Evolutionary conservation across 2,797 vertebrate genomes (phyloP).

Genomic region (Eutrigla gurnardus): DNA sequence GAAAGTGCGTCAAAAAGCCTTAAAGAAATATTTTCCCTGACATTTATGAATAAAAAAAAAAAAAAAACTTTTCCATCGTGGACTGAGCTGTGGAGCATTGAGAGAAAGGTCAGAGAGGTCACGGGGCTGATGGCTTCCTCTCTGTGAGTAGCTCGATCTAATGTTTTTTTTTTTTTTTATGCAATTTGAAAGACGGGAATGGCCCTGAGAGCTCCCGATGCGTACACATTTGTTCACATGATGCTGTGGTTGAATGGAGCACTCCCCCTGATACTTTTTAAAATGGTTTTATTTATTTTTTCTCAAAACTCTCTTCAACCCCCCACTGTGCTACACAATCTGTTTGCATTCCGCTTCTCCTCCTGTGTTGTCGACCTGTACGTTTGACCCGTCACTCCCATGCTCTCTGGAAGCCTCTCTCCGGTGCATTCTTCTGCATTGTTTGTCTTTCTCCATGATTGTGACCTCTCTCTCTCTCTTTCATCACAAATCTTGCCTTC

Average conservation of each 20-base stretch:
- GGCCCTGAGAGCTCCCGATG: constrained; percentile 19
- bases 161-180: background rate
- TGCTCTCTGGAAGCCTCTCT: background rate
- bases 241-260: constrained; percentile 23
- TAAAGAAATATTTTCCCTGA: constrained; percentile 3
- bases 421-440: background rate
- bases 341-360: constrained; percentile 11
- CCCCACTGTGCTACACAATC: constrained; percentile 1
- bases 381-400: constrained; percentile 17
- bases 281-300: background rate
- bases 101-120: constrained; percentile 26
- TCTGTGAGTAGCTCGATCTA: background rate
- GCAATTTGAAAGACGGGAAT: constrained; percentile 30
- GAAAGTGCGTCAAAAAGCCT: constrained; percentile 13
- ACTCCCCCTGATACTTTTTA: constrained; percentile 16
- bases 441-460: background rate
- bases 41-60: background rate
- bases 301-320: background rate
- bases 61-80: background rate
- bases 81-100: background rate
- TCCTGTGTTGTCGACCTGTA: constrained; percentile 4
- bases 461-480: constrained; percentile 23
- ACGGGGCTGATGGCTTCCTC: background rate
- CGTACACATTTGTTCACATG: constrained; percentile 26
- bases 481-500: constrained; percentile 9